Base-by-base conservation (phyloP, 2,888 invertebrate genomes). In the Apodemia duryi region DNA sequence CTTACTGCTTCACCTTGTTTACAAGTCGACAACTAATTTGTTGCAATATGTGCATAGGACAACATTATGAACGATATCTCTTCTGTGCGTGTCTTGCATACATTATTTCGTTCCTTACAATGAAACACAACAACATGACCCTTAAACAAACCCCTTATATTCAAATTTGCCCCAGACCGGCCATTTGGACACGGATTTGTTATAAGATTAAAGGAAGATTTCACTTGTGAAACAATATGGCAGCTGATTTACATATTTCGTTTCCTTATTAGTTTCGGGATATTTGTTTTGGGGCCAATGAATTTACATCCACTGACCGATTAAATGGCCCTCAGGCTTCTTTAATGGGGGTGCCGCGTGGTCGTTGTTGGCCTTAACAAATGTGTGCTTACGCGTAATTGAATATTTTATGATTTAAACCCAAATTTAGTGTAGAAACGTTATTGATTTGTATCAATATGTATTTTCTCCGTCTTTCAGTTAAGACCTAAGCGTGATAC, bases 121-220 rank as follows among this genome's bases (percentile, higher is more conserved):
- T 83, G 82, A 82, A 84, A 81, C 78, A 80, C 77, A 77, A 78
- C 82, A 78, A 81, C 82, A 76, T 87, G 86, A 88, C 88, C 90
- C 91, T 85, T 80, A 77, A 81, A 73, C 78, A 87, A 67, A 91
- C 90, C 91, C 85, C 84, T 81, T 84, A 83, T 91, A 90, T 91
- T 91, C 89, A 91, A 91, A 91, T 91, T 86, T 79, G 74, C 76
- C 82, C 84, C 85, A 83, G 84, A 81, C 88, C 89, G 92, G 86
- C 89, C 91, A 92, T 92, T 92, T 91, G 90, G 87, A 91, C 91
- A 87, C 90, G 89, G 92, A 92, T 92, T 92, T 91, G 91, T 91
- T 92, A 91, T 91, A 92, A 92, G 92, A 92, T 92, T 92, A 92
- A 91, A 91, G 91, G 91, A 92, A 92, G 92, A 92, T 92, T 92